Percentiles rank a stretch among this genome's conserved stretches.
Evolutionary conservation across 2,113 vertebrate genomes (phyloP).

Genomic region (Bubo blakistoni): DNA sequence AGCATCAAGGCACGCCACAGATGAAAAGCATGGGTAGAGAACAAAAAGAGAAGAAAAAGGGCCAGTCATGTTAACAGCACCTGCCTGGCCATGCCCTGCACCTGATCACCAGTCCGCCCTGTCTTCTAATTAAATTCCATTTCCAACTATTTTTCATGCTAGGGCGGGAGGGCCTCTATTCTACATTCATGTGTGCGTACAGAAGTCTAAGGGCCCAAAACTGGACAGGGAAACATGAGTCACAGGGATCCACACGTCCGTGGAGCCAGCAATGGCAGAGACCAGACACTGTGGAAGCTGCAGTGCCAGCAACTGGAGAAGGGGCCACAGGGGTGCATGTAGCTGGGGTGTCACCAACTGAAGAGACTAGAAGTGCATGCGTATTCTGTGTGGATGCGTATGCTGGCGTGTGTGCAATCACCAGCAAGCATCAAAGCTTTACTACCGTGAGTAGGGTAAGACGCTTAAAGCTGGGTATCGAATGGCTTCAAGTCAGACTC

Average conservation of each 20-base stretch:
- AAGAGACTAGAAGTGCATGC: not conserved
- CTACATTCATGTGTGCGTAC: fast-evolving
- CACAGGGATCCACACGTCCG: not conserved
- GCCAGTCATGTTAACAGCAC: not conserved
- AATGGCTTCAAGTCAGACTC: not conserved
- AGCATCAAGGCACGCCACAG: not conserved
- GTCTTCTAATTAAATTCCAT: not conserved
- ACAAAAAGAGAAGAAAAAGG: not conserved
- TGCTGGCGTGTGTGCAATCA: fast-evolving
- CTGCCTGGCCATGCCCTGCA: not conserved
- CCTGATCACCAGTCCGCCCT: not conserved
- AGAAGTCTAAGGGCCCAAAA: not conserved
- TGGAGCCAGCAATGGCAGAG: not conserved
- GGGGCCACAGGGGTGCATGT: no score
- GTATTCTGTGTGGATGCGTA: not conserved
- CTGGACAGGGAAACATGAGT: not conserved
- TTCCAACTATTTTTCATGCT: not conserved
- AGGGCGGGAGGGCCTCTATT: not conserved
- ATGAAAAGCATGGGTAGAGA: not conserved
- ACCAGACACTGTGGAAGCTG: not conserved
- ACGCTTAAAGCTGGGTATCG: not conserved
- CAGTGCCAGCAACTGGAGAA: not conserved
- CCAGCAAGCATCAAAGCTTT: not conserved
- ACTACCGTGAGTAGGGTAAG: not conserved
- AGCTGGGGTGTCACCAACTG: fast-evolving